These are phyloP conservation scores for Aldrovandia affinis DNA, from an alignment of 2,797 vertebrate genomes.

Conservation along the genomic window DNA sequence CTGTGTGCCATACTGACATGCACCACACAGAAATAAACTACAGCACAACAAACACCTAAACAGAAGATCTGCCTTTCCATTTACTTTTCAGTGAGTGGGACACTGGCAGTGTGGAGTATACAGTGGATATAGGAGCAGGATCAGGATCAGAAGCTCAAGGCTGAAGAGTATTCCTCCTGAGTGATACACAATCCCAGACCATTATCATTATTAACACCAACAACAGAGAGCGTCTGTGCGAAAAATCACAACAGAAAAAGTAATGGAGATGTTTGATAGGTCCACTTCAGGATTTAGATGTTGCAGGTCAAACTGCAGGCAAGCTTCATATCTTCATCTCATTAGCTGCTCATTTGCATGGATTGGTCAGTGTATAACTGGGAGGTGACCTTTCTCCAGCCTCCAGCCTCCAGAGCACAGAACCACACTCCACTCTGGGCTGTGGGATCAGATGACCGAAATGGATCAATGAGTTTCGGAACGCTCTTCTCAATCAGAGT, in stretches of 20 bases:
- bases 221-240: no score
- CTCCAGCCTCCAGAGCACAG: constrained; percentile 15
- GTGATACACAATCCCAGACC: no score
- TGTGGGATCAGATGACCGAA: constrained; percentile 13
- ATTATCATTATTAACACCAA: no score
- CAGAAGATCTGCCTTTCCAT: no score
- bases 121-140: no score
- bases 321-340: background rate
- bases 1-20: no score
- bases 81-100: background rate
- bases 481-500: background rate
- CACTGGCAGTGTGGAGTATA: background rate
- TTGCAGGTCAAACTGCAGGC: background rate
- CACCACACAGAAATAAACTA: background rate
- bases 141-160: no score
- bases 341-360: constrained; percentile 13
- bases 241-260: background rate
- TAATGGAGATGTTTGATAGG: no score
- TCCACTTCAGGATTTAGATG: no score
- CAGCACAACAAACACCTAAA: no score
- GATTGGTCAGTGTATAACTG: background rate
- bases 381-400: constrained; percentile 5
- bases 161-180: no score
- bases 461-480: constrained; percentile 8
- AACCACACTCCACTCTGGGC: constrained; percentile 16